Percentiles rank a stretch among this genome's conserved stretches.
phyloP scores from a whole-genome alignment of 2,888 invertebrate genomes.

The Hypolimnas misippus region DNA sequence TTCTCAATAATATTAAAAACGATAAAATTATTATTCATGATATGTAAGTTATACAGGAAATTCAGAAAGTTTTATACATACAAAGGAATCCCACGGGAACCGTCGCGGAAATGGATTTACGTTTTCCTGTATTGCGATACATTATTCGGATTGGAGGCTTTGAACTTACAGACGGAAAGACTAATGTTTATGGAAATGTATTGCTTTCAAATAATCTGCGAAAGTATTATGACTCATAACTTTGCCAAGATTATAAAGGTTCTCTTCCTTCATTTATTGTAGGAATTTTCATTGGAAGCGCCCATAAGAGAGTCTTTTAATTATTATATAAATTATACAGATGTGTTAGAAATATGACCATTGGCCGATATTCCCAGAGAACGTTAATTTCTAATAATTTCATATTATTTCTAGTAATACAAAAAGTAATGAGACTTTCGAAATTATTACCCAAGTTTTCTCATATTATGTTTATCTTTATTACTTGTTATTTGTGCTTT shows the following conservation, averaged over 20 bases:
- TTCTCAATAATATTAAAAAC: not conserved
- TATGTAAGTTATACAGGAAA: not conserved
- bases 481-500: no score
- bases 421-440: not conserved
- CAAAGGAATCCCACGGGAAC: constrained; percentile 15
- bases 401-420: not conserved
- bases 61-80: constrained; percentile 14
- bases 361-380: not conserved
- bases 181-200: constrained; percentile 1
- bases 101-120: constrained; percentile 12
- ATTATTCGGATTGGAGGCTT: constrained; percentile 16
- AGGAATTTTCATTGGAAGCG: no score
- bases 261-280: not conserved
- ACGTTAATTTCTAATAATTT: not conserved
- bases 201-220: not conserved
- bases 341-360: not conserved
- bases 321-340: not conserved
- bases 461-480: not conserved
- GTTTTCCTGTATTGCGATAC: constrained; percentile 19
- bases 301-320: no score
- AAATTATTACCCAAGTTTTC: not conserved
- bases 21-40: not conserved
- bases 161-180: not conserved
- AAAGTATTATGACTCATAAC: constrained; percentile 1
- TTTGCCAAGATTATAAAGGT: not conserved